Base-by-base conservation (phyloP, 1,140 invertebrate genomes). In the Bombus superbus region DNA sequence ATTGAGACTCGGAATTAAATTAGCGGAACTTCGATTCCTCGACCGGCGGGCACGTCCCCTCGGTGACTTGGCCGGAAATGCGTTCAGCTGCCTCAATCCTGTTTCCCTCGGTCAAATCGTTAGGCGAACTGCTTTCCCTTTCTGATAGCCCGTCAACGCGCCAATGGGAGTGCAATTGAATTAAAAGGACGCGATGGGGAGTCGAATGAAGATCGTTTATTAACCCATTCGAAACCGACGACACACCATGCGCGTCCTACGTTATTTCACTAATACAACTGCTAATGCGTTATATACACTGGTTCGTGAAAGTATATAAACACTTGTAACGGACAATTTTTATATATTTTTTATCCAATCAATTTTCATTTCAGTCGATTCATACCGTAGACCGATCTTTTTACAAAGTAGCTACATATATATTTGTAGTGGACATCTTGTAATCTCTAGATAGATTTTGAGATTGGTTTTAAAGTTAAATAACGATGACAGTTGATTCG, bases 1-100 rank as follows among this genome's bases (percentile, higher is more conserved):
- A 93, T 92, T 92, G 91, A 91, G 86, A 86, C 71, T 80, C 66
- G 88, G 40, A 91, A 93, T 92, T 92, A 92, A 93, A 92, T 92
- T 92, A 92, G 91, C 87, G 85, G 82, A 80, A 90, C 77, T 91
- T 92, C 89, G 87, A 90, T 90, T 89, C 77, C 85, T 74, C 72
- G 82, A 75, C 62, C 38, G 59, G 62, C n/a, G 25, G 9, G 3
- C 15, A 22, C 32, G 68, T 89, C 83, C 85, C 86, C 1, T 47
- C 77, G 64, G 87, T 22, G 62, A 62, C 85, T 83, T 77, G 74
- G 79, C 71, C 78, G 79, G 79, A 83, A 89, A 88, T 80, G 82
- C 79, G 84, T 88, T 85, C 66, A 80, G 40, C 10, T 42, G 38
- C 40, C 78, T 32, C 35, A 32, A 47, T 44, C 38, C 71, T 68